Conservation (phyloP, 2,888 invertebrate species). For the Nycteola revayana region DNA sequence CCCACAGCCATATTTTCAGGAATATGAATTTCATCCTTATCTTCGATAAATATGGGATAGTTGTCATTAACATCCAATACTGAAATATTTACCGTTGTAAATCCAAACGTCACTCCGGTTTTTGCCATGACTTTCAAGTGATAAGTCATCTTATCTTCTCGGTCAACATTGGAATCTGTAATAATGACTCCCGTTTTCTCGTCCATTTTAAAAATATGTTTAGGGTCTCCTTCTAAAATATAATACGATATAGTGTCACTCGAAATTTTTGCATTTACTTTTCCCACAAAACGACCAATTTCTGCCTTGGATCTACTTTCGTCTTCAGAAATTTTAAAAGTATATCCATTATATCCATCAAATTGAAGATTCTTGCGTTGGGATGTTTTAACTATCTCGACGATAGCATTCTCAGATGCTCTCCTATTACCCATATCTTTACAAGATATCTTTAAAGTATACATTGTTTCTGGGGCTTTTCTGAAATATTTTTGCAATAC, state of each 20-base stretch:
- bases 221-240: conserved; percentile 91
- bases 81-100: conserved; percentile 90
- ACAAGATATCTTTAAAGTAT: conserved; percentile 89
- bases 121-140: conserved; percentile 91
- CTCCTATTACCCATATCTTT: conserved; percentile 90
- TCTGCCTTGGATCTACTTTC: conserved; percentile 83
- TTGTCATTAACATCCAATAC: conserved; percentile 96
- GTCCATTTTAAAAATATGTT: conserved; percentile 90
- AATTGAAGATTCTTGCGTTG: conserved; percentile 89
- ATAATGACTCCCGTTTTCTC: conserved; percentile 89
- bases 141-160: conserved; percentile 90
- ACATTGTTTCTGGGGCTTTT: conserved; percentile 85
- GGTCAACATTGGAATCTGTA: conserved; percentile 90
- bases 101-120: conserved; percentile 88
- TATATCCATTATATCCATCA: conserved; percentile 88
- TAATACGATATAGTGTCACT: conserved; percentile 87
- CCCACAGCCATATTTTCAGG: conserved; percentile 96
- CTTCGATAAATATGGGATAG: conserved; percentile 90
- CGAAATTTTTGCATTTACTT: conserved; percentile 84
- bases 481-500: conserved; percentile 85
- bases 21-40: conserved; percentile 89
- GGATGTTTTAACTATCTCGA: conserved; percentile 89
- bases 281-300: conserved; percentile 88
- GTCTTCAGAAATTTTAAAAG: conserved; percentile 92
- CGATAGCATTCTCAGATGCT: conserved; percentile 87